Conservation (phyloP, 1,140 invertebrate genomes). For the Elymnias hypermnestra region DNA sequence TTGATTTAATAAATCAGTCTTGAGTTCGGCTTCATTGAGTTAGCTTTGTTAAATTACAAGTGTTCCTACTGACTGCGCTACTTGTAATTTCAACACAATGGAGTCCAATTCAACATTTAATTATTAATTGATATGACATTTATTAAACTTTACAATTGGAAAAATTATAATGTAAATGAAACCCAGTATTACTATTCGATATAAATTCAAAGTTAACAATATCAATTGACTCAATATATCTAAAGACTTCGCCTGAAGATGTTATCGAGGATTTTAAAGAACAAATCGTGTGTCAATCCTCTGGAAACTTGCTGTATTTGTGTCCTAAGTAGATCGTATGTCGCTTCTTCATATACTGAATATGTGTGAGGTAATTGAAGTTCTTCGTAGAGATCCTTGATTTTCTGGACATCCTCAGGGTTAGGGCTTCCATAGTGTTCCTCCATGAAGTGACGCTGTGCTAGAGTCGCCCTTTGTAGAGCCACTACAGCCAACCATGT, state of each 20-base stretch:
- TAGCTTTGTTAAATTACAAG: no score
- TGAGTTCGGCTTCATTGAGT: no score
- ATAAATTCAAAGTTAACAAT: no score
- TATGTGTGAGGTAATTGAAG: slow-evolving; percentile 87
- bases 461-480: slow-evolving; percentile 84
- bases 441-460: slow-evolving; percentile 86
- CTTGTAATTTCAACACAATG: no score
- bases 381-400: slow-evolving; percentile 89
- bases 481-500: slow-evolving; percentile 95
- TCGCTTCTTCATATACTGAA: slow-evolving; percentile 90
- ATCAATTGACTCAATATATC: no score
- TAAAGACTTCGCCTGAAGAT: slow-evolving; percentile 82
- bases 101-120: no score
- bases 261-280: slow-evolving; percentile 88
- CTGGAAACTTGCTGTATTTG: slow-evolving; percentile 91
- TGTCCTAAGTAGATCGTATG: slow-evolving; percentile 87
- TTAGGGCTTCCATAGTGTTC: slow-evolving; percentile 88
- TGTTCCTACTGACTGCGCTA: no score
- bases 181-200: not conserved
- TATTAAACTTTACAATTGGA: no score
- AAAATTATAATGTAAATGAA: slow-evolving; percentile 3
- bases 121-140: no score
- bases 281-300: slow-evolving; percentile 88
- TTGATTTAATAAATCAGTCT: no score
- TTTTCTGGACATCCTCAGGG: slow-evolving; percentile 80